A percentile compares a stretch with the other conserved stretches of the same genome.
These are phyloP conservation scores for Ostrea denselamellosa DNA, from an alignment of 1,140 invertebrate genomes.

Conservation along the genomic window DNA sequence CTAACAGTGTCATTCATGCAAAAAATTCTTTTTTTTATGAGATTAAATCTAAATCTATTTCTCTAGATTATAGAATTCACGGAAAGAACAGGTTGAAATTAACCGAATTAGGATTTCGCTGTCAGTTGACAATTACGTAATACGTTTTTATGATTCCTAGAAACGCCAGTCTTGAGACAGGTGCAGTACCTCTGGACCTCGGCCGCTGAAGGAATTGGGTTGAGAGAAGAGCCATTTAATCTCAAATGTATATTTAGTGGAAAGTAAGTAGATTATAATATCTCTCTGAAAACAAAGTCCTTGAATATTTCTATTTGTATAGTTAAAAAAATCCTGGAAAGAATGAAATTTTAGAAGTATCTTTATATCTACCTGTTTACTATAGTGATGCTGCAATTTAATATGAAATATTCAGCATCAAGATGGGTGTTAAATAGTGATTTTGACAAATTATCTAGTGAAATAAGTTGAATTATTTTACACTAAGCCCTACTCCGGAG, in stretches of 20 bases:
- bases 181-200: conserved; percentile 69
- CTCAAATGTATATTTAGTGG: conserved; percentile 75
- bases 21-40: background rate
- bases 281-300: background rate
- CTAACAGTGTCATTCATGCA: too few relatives aligned
- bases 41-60: too few relatives aligned
- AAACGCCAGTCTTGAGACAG: conserved; percentile 49
- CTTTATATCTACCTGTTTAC: background rate
- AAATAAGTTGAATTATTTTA: background rate
- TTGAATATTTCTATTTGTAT: too few relatives aligned
- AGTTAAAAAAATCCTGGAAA: too few relatives aligned
- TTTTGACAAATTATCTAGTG: too few relatives aligned
- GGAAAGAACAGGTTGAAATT: background rate
- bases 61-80: too few relatives aligned
- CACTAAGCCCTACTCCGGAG: conserved; percentile 72
- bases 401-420: background rate
- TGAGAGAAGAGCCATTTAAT: conserved; percentile 60
- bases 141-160: conserved; percentile 55
- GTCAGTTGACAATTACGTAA: background rate
- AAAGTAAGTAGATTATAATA: conserved; percentile 66
- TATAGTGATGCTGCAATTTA: too few relatives aligned
- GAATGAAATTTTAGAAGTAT: too few relatives aligned
- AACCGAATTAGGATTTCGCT: background rate
- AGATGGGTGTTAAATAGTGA: background rate
- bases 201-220: conserved; percentile 67